Conservation (phyloP, 2,888 invertebrate species). For the Hirudinaria manillensis region DNA sequence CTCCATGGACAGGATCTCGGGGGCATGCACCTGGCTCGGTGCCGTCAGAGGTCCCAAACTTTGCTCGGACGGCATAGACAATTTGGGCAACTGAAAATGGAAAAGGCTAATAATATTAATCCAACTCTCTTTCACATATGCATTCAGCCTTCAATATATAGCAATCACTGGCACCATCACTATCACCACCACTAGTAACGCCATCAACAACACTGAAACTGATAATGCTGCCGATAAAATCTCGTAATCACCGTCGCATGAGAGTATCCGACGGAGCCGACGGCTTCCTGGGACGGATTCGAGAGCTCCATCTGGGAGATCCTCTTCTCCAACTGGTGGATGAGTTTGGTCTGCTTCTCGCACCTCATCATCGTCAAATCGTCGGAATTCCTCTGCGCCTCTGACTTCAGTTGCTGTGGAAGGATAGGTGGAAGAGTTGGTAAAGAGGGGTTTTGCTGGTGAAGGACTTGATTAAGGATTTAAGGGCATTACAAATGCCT, state of each 20-base stretch:
- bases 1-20: conserved; percentile 17
- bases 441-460: too few relatives aligned
- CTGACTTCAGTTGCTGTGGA: conserved; percentile 4
- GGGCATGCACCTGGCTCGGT: neutral
- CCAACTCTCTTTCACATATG: neutral
- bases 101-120: neutral
- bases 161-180: neutral
- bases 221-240: neutral
- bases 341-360: conserved; percentile 2
- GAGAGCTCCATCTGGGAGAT: conserved; percentile 7
- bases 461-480: too few relatives aligned
- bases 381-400: conserved; percentile 8
- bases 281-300: too few relatives aligned
- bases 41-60: neutral
- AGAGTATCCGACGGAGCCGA: too few relatives aligned
- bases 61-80: neutral
- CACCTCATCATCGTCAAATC: conserved; percentile 2
- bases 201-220: neutral
- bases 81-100: neutral
- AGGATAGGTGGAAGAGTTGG: neutral
- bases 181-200: neutral
- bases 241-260: neutral
- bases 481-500: too few relatives aligned
- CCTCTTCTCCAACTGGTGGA: conserved; percentile 13
- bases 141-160: neutral